A percentile compares a stretch with the other conserved stretches of the same genome.
These are phyloP conservation scores for Macropus fuliginosus DNA, from an alignment of 2,797 vertebrate genomes.

Conservation along the genomic window DNA sequence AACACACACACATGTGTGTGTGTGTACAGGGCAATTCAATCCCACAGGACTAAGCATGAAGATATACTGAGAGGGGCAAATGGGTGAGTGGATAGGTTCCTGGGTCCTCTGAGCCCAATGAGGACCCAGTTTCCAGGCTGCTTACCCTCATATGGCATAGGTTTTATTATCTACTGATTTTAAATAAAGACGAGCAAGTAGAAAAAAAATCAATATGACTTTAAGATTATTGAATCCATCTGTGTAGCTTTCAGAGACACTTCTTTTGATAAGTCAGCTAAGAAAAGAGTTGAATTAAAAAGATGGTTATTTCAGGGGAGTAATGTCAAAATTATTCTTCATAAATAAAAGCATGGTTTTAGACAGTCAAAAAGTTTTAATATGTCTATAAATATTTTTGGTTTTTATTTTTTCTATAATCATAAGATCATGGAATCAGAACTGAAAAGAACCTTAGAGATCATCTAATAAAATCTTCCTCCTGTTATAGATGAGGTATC, in stretches of 20 bases:
- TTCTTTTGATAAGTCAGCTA: background rate
- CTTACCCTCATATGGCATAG: background rate
- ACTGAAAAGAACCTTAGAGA: background rate
- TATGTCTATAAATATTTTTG: background rate
- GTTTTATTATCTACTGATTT: background rate
- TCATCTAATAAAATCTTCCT: background rate
- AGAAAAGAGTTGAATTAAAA: background rate
- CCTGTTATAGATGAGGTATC: background rate
- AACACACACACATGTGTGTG: no score
- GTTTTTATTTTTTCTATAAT: background rate
- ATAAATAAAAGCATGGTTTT: background rate
- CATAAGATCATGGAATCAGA: background rate
- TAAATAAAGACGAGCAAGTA: background rate
- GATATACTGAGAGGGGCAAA: no score
- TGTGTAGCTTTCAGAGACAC: background rate
- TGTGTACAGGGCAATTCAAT: rapidly evolving
- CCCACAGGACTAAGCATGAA: background rate
- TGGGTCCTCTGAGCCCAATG: background rate
- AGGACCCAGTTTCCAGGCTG: no score
- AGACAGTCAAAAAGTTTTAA: background rate
- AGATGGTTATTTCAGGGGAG: background rate
- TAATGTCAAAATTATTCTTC: background rate
- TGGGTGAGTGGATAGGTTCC: no score
- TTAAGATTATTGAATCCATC: background rate
- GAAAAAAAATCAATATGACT: background rate